Evolutionary conservation across 2,113 vertebrate species (phyloP).

Genomic region (Antennarius striatus): DNA sequence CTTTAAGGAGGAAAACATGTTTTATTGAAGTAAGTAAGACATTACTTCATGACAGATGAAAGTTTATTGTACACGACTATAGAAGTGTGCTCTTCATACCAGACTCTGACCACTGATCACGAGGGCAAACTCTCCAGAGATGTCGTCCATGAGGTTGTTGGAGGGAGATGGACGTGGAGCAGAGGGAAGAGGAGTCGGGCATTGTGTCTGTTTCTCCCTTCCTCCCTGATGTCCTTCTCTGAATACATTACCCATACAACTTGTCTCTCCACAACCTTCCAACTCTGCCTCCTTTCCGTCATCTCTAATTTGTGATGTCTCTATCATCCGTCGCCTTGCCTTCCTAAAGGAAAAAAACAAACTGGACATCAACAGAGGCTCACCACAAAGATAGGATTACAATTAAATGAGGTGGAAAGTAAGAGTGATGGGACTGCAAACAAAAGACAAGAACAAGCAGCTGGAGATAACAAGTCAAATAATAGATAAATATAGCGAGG

Average conservation of each 20-base stretch:
- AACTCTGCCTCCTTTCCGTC: slow-evolving; percentile 75
- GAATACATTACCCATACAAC: slow-evolving; percentile 79
- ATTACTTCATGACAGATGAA: slow-evolving; percentile 24
- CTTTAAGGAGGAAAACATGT: neutral
- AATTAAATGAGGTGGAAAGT: neutral
- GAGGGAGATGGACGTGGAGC: slow-evolving; percentile 54
- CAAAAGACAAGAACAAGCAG: slow-evolving; percentile 1
- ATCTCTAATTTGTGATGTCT: slow-evolving; percentile 65
- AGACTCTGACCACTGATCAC: slow-evolving; percentile 93
- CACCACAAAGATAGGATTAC: neutral
- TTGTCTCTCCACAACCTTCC: slow-evolving; percentile 77
- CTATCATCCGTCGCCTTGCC: slow-evolving; percentile 88
- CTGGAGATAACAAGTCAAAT: neutral
- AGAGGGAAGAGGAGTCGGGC: slow-evolving; percentile 36
- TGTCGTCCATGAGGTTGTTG: slow-evolving; percentile 84
- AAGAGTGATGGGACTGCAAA: neutral
- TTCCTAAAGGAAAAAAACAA: slow-evolving; percentile 76
- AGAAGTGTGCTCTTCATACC: slow-evolving; percentile 73
- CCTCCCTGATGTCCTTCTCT: slow-evolving; percentile 49
- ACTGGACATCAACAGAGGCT: slow-evolving; percentile 3
- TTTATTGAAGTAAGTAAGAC: neutral
- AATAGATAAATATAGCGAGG: neutral
- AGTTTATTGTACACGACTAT: neutral
- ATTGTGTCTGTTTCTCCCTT: slow-evolving; percentile 50
- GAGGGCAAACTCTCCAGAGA: slow-evolving; percentile 89